phyloP scores from a whole-genome alignment of 2,113 vertebrate species.

The Amazona vittata region DNA sequence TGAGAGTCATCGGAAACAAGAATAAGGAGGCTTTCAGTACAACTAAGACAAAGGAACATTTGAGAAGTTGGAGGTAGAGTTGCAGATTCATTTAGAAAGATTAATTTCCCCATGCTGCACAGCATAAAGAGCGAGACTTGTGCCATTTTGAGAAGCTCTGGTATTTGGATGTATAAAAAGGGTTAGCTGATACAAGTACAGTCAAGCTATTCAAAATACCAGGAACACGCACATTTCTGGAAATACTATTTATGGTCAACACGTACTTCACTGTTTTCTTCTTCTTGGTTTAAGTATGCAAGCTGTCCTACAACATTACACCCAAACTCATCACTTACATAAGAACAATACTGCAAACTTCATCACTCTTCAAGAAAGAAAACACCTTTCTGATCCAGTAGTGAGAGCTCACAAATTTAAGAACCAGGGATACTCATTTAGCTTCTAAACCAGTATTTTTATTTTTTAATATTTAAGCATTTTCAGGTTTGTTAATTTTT shows the following conservation, averaged over 20 bases:
- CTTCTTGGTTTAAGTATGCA: background rate
- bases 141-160: background rate
- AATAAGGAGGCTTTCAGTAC: background rate
- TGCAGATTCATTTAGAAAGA: background rate
- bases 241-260: background rate
- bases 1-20: background rate
- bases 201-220: background rate
- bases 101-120: background rate
- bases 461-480: background rate
- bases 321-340: fast-evolving
- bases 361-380: background rate
- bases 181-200: background rate
- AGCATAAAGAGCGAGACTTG: background rate
- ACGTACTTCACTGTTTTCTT: background rate
- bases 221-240: background rate
- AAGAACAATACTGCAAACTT: background rate
- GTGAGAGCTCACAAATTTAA: background rate
- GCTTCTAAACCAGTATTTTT: background rate
- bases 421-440: background rate
- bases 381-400: background rate
- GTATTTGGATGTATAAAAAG: background rate
- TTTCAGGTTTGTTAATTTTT: background rate
- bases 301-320: background rate
- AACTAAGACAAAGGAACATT: background rate
- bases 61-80: background rate